A percentile compares a stretch with the other conserved stretches of the same genome.
Evolutionary conservation across 2,797 vertebrate genomes (phyloP).

Genomic region (Lagorchestes hirsutus): DNA sequence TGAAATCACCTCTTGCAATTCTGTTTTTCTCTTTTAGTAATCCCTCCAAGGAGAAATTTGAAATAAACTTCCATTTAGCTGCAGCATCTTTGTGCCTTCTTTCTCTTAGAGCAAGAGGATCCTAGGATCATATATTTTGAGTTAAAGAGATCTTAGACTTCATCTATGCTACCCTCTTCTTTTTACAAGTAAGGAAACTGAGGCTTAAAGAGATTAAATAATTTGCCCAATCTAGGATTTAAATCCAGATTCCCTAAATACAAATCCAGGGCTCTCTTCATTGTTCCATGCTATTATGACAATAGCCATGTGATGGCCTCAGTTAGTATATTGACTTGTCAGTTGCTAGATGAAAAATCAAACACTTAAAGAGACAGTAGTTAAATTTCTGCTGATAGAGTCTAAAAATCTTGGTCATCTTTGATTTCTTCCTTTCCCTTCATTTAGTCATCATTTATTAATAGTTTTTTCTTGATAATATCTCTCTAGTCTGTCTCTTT

Average conservation of each 20-base stretch:
- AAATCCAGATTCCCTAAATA: neutral
- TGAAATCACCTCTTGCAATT: neutral
- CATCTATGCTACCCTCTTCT: neutral
- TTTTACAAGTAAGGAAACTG: neutral
- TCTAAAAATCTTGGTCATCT: neutral
- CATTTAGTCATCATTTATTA: neutral
- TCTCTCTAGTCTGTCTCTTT: neutral
- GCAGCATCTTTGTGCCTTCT: neutral
- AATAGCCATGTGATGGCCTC: neutral
- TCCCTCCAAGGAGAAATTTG: neutral
- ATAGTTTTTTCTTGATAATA: neutral
- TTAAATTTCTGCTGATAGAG: neutral
- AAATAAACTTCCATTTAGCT: neutral
- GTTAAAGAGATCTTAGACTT: slow-evolving; percentile 18
- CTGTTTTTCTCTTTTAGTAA: neutral
- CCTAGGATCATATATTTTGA: neutral
- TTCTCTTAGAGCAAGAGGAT: neutral
- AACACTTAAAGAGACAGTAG: neutral
- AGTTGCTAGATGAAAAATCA: neutral
- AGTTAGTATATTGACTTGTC: neutral
- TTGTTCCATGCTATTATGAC: neutral
- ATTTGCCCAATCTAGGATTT: neutral
- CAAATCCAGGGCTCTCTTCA: neutral
- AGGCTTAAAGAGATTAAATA: neutral
- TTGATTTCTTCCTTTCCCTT: neutral